Conservation (phyloP, 2,797 vertebrate species). For the Emydoidea blandingii region DNA sequence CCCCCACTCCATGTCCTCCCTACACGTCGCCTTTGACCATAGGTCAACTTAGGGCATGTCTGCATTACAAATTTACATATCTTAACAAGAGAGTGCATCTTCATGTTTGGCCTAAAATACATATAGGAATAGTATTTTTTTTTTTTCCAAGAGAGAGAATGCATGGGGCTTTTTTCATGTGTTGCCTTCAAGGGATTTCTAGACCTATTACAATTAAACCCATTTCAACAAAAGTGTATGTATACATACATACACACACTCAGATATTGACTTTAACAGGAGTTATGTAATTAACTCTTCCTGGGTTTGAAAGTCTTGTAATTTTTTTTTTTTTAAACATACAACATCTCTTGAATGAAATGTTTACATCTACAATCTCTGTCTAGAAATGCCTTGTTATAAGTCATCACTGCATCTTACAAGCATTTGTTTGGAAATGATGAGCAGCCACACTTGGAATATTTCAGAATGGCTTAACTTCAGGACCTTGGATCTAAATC, state of each 20-base stretch:
- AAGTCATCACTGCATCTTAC: conserved; percentile 41
- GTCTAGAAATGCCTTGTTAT: conserved; percentile 45
- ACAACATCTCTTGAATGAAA: conserved; percentile 32
- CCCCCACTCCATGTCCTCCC: too few relatives aligned
- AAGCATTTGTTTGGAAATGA: conserved; percentile 47
- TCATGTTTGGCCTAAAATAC: neutral
- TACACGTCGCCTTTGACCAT: too few relatives aligned
- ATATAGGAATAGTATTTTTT: neutral
- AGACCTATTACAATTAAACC: neutral
- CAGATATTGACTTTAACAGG: neutral
- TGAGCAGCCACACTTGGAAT: conserved; percentile 35
- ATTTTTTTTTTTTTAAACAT: conserved; percentile 23
- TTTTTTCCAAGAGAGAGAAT: neutral
- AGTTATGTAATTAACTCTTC: neutral
- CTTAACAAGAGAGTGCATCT: neutral
- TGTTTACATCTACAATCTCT: neutral
- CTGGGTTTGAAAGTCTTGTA: neutral
- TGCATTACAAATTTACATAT: neutral
- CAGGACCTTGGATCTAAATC: neutral
- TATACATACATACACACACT: fast-evolving
- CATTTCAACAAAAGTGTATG: neutral
- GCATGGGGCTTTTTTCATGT: neutral
- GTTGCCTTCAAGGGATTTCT: neutral
- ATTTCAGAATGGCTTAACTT: conserved; percentile 38
- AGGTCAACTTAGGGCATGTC: too few relatives aligned